Base-by-base conservation (phyloP, 2,888 invertebrate genomes). In the Lasioglossum marginatum region DNA sequence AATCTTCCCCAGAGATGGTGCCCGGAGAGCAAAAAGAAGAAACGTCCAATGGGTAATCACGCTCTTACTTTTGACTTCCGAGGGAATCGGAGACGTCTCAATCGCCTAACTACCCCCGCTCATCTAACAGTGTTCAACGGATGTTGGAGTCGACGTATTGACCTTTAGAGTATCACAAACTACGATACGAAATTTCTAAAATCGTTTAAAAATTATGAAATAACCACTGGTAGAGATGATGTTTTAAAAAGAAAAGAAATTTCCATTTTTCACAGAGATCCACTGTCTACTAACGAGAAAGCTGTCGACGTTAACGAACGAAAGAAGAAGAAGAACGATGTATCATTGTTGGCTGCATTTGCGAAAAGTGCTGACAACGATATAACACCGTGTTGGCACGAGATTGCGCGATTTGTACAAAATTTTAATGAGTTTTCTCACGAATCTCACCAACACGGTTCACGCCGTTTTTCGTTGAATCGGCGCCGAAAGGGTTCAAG, bases 21-120 rank as follows among this genome's bases (percentile, higher is more conserved):
- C n/a, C 4, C 57, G 57, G 57, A 57, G n/a, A n/a, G 57, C 10
- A 57, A 57, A 57, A 57, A 10, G 52, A 57, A 57, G 57, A 57
- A 57, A 57, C n/a, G n/a, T 57, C 57, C 57, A 57, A 57, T 57
- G 57, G 57, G 57, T 74, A 68, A n/a, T 34, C 43, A 12, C 34
- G 10, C 12, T 23, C 14, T 34, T 16, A 8, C 48, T 19, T 72
- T n/a, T 66, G 4, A 12, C n/a, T 14, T 0, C 14, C 23, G n/a
- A 63, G 37, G 60, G 45, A 79, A 40, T 79, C 23, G 12, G 19
- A 79, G 45, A 79, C 40, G 34, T 34, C 40, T 31, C 43, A 19
- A 45, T 66, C 31, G 66, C 23, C 66, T 16, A 16, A n/a, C 57
- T 57, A n/a, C n/a, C 57, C n/a, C 12, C 57, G n/a, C 12, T 57